Conservation (phyloP, 2,113 vertebrate species). For the Peromyscus leucopus region DNA sequence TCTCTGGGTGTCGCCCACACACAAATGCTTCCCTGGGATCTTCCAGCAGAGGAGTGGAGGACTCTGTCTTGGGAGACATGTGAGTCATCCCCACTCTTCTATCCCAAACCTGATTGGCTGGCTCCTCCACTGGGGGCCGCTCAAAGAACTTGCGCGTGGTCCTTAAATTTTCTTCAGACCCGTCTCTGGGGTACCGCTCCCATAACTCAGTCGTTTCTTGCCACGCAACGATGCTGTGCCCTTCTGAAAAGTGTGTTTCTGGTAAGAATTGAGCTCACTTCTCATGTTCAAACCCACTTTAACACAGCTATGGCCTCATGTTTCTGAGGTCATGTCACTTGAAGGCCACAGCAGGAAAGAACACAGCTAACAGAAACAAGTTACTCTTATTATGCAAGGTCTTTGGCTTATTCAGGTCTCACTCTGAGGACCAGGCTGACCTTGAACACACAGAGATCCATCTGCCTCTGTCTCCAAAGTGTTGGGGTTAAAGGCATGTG, state of each 20-base stretch:
- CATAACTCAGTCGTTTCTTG: background rate
- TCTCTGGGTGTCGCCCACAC: background rate
- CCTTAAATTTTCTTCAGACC: background rate
- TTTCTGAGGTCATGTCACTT: background rate
- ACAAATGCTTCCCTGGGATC: background rate
- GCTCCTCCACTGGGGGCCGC: background rate
- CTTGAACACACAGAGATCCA: background rate
- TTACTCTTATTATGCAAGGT: background rate
- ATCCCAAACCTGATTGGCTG: background rate
- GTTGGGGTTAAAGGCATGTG: background rate
- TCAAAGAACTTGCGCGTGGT: background rate
- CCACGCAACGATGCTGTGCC: background rate
- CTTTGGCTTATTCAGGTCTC: background rate
- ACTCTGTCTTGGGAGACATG: background rate
- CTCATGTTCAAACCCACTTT: background rate
- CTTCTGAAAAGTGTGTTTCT: slow-evolving; percentile 35
- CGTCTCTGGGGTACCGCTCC: background rate
- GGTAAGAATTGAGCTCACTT: background rate
- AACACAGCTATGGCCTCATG: background rate
- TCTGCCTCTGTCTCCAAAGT: background rate
- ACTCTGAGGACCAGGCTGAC: background rate
- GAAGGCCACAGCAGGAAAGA: background rate
- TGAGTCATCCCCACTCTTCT: background rate
- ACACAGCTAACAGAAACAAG: background rate
- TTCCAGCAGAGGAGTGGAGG: background rate